These are phyloP conservation scores for Marmota monax DNA, from an alignment of 2,113 vertebrate species.

Conservation along the genomic window DNA sequence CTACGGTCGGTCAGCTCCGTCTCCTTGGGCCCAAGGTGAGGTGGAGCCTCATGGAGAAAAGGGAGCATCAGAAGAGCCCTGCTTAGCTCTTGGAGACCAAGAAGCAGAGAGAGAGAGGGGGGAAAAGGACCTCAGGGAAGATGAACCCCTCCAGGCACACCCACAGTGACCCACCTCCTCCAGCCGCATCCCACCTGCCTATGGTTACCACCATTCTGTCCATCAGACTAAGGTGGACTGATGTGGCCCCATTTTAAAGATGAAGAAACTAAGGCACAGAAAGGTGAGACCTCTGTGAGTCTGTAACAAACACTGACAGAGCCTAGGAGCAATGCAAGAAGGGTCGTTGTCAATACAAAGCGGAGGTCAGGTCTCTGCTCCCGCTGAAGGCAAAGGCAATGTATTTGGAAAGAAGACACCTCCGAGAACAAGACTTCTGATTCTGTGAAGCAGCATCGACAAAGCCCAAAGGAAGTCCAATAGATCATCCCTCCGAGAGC, in stretches of 20 bases:
- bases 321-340: not conserved
- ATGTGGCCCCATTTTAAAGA: not conserved
- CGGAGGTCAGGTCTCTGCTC: not conserved
- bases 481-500: not conserved
- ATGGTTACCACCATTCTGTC: too few relatives aligned
- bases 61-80: too few relatives aligned
- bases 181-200: too few relatives aligned
- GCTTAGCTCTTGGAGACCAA: too few relatives aligned
- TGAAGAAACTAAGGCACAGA: not conserved
- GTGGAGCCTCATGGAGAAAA: too few relatives aligned
- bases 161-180: too few relatives aligned
- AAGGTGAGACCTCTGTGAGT: not conserved
- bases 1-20: too few relatives aligned
- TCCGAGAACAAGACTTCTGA: not conserved
- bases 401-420: not conserved
- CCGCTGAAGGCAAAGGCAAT: not conserved
- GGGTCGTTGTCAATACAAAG: not conserved
- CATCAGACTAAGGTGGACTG: too few relatives aligned
- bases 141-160: too few relatives aligned
- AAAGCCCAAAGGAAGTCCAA: not conserved
- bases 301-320: not conserved
- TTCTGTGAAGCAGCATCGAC: not conserved
- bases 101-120: too few relatives aligned
- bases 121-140: too few relatives aligned
- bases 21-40: too few relatives aligned